phyloP scores from a whole-genome alignment of 1,140 invertebrate genomes.

The Steinernema feltiae region DNA sequence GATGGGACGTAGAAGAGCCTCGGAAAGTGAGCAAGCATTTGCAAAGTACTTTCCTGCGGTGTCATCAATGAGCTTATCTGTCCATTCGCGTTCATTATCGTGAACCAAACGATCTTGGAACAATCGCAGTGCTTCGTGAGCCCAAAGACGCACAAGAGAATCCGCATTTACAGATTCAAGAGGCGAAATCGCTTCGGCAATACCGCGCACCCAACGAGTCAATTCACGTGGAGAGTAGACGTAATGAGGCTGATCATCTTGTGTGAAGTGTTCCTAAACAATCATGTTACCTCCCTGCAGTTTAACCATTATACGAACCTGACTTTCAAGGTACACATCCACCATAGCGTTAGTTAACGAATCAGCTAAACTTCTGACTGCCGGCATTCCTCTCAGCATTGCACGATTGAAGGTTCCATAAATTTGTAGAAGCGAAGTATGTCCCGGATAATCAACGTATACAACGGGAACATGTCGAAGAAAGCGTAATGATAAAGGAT shows the following conservation, averaged over 20 bases:
- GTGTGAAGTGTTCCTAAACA: slow-evolving; percentile 80
- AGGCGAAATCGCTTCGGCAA: slow-evolving; percentile 91
- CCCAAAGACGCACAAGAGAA: slow-evolving; percentile 91
- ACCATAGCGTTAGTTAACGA: slow-evolving; percentile 98
- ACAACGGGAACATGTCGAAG: slow-evolving; percentile 92
- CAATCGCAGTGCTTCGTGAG: slow-evolving; percentile 90
- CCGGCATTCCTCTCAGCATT: slow-evolving; percentile 85
- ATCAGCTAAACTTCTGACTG: slow-evolving; percentile 82
- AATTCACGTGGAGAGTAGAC: slow-evolving; percentile 99
- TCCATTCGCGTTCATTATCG: slow-evolving; percentile 89
- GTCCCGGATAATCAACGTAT: slow-evolving; percentile 98
- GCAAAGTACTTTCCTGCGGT: slow-evolving; percentile 93
- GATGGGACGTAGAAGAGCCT: slow-evolving; percentile 80
- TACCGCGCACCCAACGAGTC: slow-evolving; percentile 97
- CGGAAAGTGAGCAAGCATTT: slow-evolving; percentile 68
- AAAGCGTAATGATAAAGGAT: slow-evolving; percentile 85
- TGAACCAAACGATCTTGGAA: slow-evolving; percentile 90
- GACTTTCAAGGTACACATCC: slow-evolving; percentile 90
- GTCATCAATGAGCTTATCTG: slow-evolving; percentile 91
- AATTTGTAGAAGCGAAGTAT: slow-evolving; percentile 79
- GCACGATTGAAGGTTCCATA: slow-evolving; percentile 96
- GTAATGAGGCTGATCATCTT: slow-evolving; percentile 99
- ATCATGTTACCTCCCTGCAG: background rate
- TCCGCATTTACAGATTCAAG: slow-evolving; percentile 83
- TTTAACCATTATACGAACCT: slow-evolving; percentile 60